Conservation (phyloP, 2,888 invertebrate genomes). For the Drosophila nr. fundita region DNA sequence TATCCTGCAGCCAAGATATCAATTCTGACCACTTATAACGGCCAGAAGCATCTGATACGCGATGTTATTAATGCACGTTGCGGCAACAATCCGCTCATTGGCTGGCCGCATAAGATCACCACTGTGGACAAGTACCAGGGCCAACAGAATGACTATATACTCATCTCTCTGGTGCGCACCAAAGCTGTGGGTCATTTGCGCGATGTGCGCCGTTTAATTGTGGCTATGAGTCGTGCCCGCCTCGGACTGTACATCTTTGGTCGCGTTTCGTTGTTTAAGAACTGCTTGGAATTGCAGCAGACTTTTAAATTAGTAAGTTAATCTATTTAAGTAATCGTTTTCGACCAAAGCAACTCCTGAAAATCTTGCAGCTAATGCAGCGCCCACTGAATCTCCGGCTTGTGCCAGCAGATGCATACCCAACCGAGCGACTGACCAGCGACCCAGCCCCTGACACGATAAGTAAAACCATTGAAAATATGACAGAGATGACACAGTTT, state of each 20-base stretch:
- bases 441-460: slow-evolving; percentile 83
- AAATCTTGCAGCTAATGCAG: slow-evolving; percentile 88
- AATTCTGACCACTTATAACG: slow-evolving; percentile 99
- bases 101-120: slow-evolving; percentile 95
- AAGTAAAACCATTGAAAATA: slow-evolving; percentile 85
- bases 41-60: slow-evolving; percentile 98
- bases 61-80: slow-evolving; percentile 98
- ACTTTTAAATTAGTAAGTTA: slow-evolving; percentile 93
- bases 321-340: neutral
- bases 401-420: slow-evolving; percentile 92
- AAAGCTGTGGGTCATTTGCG: slow-evolving; percentile 98
- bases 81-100: slow-evolving; percentile 97
- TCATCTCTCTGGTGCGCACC: slow-evolving; percentile 97
- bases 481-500: slow-evolving; percentile 97
- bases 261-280: slow-evolving; percentile 95
- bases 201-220: slow-evolving; percentile 97
- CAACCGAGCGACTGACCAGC: slow-evolving; percentile 87
- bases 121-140: slow-evolving; percentile 99
- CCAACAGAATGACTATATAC: slow-evolving; percentile 99
- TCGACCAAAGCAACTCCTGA: neutral
- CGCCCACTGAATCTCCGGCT: slow-evolving; percentile 93
- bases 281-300: slow-evolving; percentile 98
- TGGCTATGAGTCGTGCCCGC: slow-evolving; percentile 98
- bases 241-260: slow-evolving; percentile 98
- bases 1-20: slow-evolving; percentile 99